Percentiles rank a stretch among this genome's conserved stretches.
Conservation (phyloP, 2,888 invertebrate genomes). For the Hedychridium roseum region DNA sequence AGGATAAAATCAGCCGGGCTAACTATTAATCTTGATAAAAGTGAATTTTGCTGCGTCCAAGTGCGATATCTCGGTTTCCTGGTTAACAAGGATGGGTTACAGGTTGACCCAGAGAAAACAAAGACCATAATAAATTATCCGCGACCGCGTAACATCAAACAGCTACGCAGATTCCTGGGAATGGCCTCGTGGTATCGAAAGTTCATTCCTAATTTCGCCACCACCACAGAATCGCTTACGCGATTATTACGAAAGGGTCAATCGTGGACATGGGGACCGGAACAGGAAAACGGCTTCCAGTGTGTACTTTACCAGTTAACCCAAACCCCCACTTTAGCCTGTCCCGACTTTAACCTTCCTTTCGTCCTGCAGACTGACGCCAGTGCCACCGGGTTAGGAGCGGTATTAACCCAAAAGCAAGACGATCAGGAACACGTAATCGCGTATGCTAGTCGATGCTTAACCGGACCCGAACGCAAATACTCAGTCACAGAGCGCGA, state of each 20-base stretch:
- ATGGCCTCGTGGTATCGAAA: conserved; percentile 40
- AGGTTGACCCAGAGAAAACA: conserved; percentile 19
- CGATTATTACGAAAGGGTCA: conserved; percentile 21
- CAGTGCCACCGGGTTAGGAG: conserved; percentile 8
- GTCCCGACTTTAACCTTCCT: conserved; percentile 15
- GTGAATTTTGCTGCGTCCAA: conserved; percentile 16
- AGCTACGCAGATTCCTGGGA: conserved; percentile 37
- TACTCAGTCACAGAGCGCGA: conserved; percentile 25
- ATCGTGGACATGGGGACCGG: conserved; percentile 1
- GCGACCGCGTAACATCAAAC: conserved; percentile 20
- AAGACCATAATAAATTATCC: conserved; percentile 25
- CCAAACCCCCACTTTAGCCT: background rate
- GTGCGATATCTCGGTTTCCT: conserved; percentile 41
- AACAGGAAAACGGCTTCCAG: conserved; percentile 4
- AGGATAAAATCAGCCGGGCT: conserved; percentile 1
- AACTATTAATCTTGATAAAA: conserved; percentile 10
- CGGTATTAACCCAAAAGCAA: conserved; percentile 1
- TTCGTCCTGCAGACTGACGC: conserved; percentile 23
- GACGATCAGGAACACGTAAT: conserved; percentile 14
- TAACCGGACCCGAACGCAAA: conserved; percentile 21
- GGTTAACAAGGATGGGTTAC: conserved; percentile 28
- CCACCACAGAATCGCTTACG: conserved; percentile 24
- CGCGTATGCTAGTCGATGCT: conserved; percentile 17
- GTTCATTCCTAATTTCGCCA: conserved; percentile 29
- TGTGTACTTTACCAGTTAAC: no score